phyloP scores from a whole-genome alignment of 92 coral and sea anemone genomes.

The Umimayanthus chanpuru region DNA sequence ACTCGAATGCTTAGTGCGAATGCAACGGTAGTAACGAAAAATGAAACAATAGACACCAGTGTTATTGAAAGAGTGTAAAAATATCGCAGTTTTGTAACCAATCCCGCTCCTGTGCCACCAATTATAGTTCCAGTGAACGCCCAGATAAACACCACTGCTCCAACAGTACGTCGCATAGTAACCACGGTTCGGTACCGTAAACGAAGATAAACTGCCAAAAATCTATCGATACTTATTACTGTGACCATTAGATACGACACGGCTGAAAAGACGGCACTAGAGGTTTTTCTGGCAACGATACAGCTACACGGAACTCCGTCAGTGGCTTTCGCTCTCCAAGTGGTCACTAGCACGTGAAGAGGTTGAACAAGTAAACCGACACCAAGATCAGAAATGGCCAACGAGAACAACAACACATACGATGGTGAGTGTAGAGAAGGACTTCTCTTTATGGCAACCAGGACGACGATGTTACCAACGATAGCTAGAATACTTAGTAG shows the following conservation, averaged over 20 bases:
- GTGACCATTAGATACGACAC: neutral
- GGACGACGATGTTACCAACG: neutral
- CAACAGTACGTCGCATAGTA: neutral
- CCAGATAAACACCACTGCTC: neutral
- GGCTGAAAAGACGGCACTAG: neutral
- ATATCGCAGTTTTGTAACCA: neutral
- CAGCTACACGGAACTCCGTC: neutral
- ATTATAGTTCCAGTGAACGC: neutral
- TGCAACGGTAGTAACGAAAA: neutral
- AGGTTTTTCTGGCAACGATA: neutral
- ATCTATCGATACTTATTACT: constrained; percentile 6
- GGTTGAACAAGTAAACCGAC: constrained; percentile 10
- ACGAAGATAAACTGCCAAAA: constrained; percentile 2
- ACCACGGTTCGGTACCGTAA: constrained; percentile 25
- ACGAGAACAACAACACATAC: neutral
- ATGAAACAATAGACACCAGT: neutral
- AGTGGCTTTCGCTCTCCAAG: neutral
- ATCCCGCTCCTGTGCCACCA: neutral
- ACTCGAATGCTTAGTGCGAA: neutral
- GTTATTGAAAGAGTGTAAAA: neutral
- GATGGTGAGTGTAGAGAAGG: neutral
- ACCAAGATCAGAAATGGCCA: constrained; percentile 8
- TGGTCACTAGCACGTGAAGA: neutral
- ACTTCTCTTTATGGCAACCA: constrained; percentile 1
- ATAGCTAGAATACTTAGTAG: neutral